phyloP scores from a whole-genome alignment of 2,888 invertebrate genomes.

The Andrena bicolor region DNA sequence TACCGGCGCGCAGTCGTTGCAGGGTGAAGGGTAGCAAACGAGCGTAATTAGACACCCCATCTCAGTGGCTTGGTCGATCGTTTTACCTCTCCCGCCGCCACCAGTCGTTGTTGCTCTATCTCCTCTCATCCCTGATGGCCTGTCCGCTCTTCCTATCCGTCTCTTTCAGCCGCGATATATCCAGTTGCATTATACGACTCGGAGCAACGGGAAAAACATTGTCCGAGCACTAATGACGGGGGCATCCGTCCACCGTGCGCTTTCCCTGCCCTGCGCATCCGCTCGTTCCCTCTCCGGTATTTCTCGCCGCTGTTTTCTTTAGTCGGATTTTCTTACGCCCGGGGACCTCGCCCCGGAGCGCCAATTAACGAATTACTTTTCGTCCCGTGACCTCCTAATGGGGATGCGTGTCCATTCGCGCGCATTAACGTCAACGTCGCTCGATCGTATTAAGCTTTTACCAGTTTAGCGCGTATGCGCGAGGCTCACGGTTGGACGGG shows the following conservation, averaged over 20 bases:
- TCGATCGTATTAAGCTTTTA: neutral
- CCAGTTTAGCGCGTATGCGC: too few relatives aligned
- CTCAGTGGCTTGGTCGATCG: slow-evolving; percentile 63
- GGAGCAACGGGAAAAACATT: slow-evolving; percentile 59
- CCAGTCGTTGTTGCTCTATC: slow-evolving; percentile 41
- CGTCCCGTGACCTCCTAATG: neutral
- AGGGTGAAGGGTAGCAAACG: slow-evolving; percentile 71
- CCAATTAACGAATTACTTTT: slow-evolving; percentile 36
- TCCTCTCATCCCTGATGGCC: slow-evolving; percentile 54
- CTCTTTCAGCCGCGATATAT: slow-evolving; percentile 72
- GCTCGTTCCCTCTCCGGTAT: neutral
- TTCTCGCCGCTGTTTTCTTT: slow-evolving; percentile 2
- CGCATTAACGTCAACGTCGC: slow-evolving; percentile 14
- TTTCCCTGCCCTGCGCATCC: slow-evolving; percentile 3
- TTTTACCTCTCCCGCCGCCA: slow-evolving; percentile 42
- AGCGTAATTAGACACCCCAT: slow-evolving; percentile 75
- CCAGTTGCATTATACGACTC: slow-evolving; percentile 72
- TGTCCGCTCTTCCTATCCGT: slow-evolving; percentile 58
- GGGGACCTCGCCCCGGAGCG: neutral
- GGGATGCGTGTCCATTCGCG: neutral
- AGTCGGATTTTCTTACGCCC: neutral
- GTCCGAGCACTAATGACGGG: slow-evolving; percentile 65
- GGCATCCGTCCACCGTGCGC: slow-evolving; percentile 30
- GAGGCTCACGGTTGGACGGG: too few relatives aligned
- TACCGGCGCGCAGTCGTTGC: slow-evolving; percentile 41